Percentiles rank a stretch among this genome's conserved stretches.
Evolutionary conservation across 2,888 invertebrate genomes (phyloP).

Genomic region (Ferdinandea cuprea): DNA sequence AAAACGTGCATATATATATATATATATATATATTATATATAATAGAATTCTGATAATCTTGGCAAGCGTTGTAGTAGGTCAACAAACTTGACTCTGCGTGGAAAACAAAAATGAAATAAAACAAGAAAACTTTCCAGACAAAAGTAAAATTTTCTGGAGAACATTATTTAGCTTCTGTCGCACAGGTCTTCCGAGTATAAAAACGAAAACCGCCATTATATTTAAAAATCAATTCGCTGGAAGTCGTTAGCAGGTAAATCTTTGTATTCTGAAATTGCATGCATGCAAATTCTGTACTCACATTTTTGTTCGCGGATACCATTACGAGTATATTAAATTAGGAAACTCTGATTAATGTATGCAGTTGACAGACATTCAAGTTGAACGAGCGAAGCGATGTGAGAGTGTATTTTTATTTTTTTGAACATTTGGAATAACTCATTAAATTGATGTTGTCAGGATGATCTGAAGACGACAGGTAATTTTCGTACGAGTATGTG

Average conservation of each 20-base stretch:
- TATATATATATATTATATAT: constrained; percentile 1
- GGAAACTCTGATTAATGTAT: constrained; percentile 70
- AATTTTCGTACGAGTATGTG: constrained; percentile 42
- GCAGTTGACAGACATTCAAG: constrained; percentile 62
- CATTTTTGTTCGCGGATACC: constrained; percentile 18
- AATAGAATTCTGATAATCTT: constrained; percentile 11
- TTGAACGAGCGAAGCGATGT: neutral
- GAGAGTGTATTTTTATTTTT: constrained; percentile 26
- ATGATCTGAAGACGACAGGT: constrained; percentile 68
- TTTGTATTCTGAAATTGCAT: constrained; percentile 23
- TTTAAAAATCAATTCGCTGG: constrained; percentile 46
- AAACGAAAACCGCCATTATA: constrained; percentile 13
- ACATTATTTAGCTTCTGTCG: constrained; percentile 17
- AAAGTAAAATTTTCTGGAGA: constrained; percentile 45
- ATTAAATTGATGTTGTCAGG: constrained; percentile 63
- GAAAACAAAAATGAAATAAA: constrained; percentile 16
- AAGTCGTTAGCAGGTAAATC: constrained; percentile 43
- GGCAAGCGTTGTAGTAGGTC: constrained; percentile 49
- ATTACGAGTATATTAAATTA: constrained; percentile 61
- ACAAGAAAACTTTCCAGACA: constrained; percentile 68
- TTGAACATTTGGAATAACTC: constrained; percentile 49
- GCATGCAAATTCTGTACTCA: constrained; percentile 26
- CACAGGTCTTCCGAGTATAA: neutral
- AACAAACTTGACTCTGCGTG: constrained; percentile 48
- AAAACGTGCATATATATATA: neutral